Conservation (phyloP, 2,888 invertebrate genomes). For the Torymus tubicola region DNA sequence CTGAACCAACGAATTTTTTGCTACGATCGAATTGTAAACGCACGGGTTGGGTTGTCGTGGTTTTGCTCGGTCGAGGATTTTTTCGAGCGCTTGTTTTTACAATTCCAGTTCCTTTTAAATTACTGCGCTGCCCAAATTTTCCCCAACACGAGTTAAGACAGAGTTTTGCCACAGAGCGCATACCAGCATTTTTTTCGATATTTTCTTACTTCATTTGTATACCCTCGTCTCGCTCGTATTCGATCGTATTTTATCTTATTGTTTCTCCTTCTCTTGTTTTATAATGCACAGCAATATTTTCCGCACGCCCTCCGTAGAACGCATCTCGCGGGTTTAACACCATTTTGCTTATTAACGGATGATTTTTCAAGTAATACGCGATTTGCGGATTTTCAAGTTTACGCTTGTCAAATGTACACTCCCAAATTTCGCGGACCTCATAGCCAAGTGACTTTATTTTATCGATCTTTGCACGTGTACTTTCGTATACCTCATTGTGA, state of each 20-base stretch:
- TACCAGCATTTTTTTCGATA: too few relatives aligned
- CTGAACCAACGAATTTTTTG: too few relatives aligned
- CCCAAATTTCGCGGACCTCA: background rate
- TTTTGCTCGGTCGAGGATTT: too few relatives aligned
- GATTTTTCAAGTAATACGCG: background rate
- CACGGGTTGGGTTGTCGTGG: too few relatives aligned
- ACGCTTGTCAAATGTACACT: background rate
- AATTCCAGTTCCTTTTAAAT: too few relatives aligned
- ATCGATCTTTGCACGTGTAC: background rate
- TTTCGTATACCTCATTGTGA: constrained; percentile 3
- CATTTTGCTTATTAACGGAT: background rate
- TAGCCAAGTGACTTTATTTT: background rate
- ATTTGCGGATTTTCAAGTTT: background rate
- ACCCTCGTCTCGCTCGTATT: too few relatives aligned
- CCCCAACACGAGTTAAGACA: too few relatives aligned
- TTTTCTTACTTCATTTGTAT: too few relatives aligned
- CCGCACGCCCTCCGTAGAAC: constrained; percentile 32
- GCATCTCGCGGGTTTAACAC: background rate
- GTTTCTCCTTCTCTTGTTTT: constrained; percentile 16
- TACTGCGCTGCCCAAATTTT: too few relatives aligned
- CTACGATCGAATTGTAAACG: too few relatives aligned
- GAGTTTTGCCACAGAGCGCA: too few relatives aligned
- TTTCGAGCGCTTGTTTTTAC: too few relatives aligned
- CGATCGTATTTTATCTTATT: background rate
- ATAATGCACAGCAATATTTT: constrained; percentile 23